Evolutionary conservation across 2,888 invertebrate species (phyloP), one percentile per base, ranked within the genome.

Genomic region (Lasioglossum marginatum): DNA sequence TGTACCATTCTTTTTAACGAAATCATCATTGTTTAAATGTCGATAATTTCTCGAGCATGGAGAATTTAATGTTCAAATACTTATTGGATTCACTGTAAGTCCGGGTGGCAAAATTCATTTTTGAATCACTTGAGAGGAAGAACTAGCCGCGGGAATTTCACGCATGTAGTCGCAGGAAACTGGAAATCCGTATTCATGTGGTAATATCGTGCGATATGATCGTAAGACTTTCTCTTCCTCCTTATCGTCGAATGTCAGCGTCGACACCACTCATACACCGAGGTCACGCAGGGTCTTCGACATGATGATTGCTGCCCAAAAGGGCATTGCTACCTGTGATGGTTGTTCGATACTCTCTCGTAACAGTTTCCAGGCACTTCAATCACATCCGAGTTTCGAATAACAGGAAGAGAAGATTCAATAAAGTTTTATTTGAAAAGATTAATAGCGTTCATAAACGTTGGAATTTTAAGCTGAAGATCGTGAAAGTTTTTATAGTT

Each of bases 181-280:
- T 60, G 60, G 60, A 60, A 60, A 60, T 60, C 60, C 27, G 27
- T 60, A 31, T 60, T 60, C 60, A 16, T 60, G 60, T 31, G 27
- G 60, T 60, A 60, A 60, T 60, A 27, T 5, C 5, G 16, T 14
- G 27, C 31, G 60, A 60, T 60, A 60, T 27, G 60, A 60, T 60
- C 60, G 31, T 2, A 60, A 27, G 60, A 60, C 60, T 60, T 60
- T 60, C 60, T 60, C 60, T 60, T 60, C 60, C 60, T 60, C 5
- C 27, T 60, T 60, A 60, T 60, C 60, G 60, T 31, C 60, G 60
- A 60, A 60, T 60, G 60, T 60, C 31, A 60, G 60, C 60, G 14
- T 27, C 60, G 5, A 60, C 60, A 60, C 27, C 27, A 60, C 14
- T 60, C 60, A 31, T 60, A 27, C 60, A 0, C 60, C 27, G 60